Evolutionary conservation across 2,888 invertebrate species (phyloP), one percentile per base, ranked within the genome.

Genomic region (Rotaria sp.): DNA sequence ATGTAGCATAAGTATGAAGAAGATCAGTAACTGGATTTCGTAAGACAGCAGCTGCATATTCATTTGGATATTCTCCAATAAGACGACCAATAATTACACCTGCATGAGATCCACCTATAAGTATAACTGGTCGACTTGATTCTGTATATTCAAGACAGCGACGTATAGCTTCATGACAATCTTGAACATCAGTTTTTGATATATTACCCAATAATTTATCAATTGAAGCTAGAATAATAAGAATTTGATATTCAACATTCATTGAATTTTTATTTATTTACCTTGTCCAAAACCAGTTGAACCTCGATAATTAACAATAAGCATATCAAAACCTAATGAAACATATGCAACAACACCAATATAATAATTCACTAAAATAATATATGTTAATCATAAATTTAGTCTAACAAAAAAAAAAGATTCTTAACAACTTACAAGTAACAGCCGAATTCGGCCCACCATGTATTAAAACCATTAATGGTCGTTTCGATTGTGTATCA

Each of bases 301-400:
- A 30, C 87, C 87, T 84, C 87, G 52, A 84, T 85, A 87, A 85
- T 87, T 87, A 41, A 85, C 59, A n/a, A 85, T 38, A n/a, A 87
- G 75, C 48, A 87, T 35, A 59, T 84, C 84, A 59, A 57, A 87
- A 35, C 87, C 87, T 13, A 85, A 24, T 30, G 84, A 48, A 41
- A 55, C 75, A 35, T 85, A 84, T 30, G 75, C 48, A 45, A 84
- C 55, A 24, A 85, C 87, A 84, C 84, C 84, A 30, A 85, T 55
- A 26, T 75, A 85, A 84, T 84, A 87, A 24, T 85, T 84, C 41
- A 80, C 80, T 80, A 45, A 13, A 41, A 59, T 15, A 21, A n/a
- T 1, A 11, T 57, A 30, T 30, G 1, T 13, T 30, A 30, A 57
- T 10, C 0, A 59, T 35, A 67, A 35, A 48, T 48, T 8, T 48